Evolutionary conservation across 2,113 vertebrate genomes (phyloP), one percentile per base, ranked within the genome.

Genomic region (Carettochelys insculpta): DNA sequence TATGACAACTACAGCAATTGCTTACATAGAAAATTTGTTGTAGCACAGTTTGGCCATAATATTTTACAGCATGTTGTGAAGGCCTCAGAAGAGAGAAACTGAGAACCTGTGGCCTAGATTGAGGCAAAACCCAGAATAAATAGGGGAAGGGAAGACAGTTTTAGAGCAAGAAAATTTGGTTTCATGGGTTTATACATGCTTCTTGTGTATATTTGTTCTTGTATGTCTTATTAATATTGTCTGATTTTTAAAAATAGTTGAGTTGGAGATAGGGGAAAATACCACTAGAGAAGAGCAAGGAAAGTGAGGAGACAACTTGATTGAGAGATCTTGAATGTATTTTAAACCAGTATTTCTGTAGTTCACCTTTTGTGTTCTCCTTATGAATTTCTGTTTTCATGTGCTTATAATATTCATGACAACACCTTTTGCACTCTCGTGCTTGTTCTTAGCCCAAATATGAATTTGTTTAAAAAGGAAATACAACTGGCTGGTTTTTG

Each of bases 1-100:
- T 73, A 34, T 94, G 76, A 80, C 71, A 79, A 93, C 87, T 92
- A 77, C 31, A 85, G 25, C 6, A 75, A 47, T 86, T 88, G 86
- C 56, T 76, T 8, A 34, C 78, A 19, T 75, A 12, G 50, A 54
- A 54, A 54, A 54, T 25, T 11, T 25, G 24, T 54, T 54, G 53
- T 54, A 24, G 54, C 27, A 56, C 54, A 31, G 27, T 12, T 58
- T 25, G 54, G 54, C 29, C 27, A 5, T 56, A 58, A 27, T 13
- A 12, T 58, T 58, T 31, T 58, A 58, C 31, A 58, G 27, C 29
- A 31, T 58, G 27, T 56, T 56, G 25, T 5, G 25, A 27, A 3
- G 24, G 27, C 25, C 5, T 12, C 54, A 12, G 31, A 58, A 58
- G 54, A 58, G 27, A 56, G 12, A 58, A 27, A 12, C 27, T 58